Percentiles rank a stretch among this genome's conserved stretches.
phyloP scores from a whole-genome alignment of 1,140 invertebrate species.

The Drosophila orena region DNA sequence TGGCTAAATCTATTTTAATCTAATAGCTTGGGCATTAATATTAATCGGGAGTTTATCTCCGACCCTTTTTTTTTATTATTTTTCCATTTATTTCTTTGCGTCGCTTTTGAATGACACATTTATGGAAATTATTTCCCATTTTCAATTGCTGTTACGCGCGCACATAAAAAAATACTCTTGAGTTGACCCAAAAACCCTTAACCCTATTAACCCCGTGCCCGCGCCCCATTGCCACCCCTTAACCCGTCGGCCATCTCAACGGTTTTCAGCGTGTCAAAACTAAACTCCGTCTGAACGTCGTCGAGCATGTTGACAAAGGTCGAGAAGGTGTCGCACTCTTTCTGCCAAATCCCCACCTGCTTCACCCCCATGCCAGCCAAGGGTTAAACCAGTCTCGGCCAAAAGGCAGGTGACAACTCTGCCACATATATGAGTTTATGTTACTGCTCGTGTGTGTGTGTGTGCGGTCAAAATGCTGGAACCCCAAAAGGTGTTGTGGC shows the following conservation, averaged over 20 bases:
- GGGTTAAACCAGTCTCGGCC: conserved; percentile 39
- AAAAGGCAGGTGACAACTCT: conserved; percentile 75
- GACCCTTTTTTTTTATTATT: background rate
- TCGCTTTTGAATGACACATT: conserved; percentile 24
- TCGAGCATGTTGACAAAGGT: conserved; percentile 76
- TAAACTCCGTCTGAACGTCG: conserved; percentile 45
- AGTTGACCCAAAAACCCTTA: conserved; percentile 25
- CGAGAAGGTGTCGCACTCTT: conserved; percentile 57
- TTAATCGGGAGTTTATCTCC: background rate
- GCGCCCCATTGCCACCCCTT: background rate
- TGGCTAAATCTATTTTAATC: too few relatives aligned
- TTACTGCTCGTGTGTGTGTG: conserved; percentile 24
- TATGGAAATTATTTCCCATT: conserved; percentile 32
- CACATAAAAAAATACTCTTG: conserved; percentile 15
- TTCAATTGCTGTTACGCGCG: conserved; percentile 10
- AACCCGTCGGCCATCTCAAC: conserved; percentile 38
- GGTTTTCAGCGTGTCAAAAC: conserved; percentile 47
- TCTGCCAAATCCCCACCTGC: conserved; percentile 2
- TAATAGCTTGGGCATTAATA: too few relatives aligned
- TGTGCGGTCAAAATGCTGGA: conserved; percentile 63
- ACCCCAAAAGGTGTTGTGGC: conserved; percentile 64
- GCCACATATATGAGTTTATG: conserved; percentile 29
- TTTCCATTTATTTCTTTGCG: conserved; percentile 14
- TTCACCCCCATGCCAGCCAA: conserved; percentile 44
- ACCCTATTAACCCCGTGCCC: conserved; percentile 27